A percentile compares a stretch with the other conserved stretches of the same genome.
These are phyloP conservation scores for Halocynthia aurantium DNA, from an alignment of 23 tunicate species.

Conservation along the genomic window DNA sequence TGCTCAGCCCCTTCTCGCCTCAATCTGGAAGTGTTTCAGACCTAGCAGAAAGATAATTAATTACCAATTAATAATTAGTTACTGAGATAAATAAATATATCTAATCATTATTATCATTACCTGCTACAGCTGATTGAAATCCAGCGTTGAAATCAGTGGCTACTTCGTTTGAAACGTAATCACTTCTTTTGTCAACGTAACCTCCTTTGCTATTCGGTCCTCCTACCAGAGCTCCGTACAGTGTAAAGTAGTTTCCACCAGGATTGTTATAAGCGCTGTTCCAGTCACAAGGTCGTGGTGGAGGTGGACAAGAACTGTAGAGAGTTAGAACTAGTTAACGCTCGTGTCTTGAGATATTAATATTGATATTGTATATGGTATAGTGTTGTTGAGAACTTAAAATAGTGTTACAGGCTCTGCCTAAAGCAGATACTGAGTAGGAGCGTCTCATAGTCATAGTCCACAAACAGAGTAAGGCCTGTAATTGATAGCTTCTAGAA, in stretches of 20 bases:
- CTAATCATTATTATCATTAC: slow-evolving; percentile 20
- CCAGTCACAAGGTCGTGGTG: slow-evolving; percentile 81
- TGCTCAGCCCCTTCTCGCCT: not conserved
- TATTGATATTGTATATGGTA: too few species aligned
- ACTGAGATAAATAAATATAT: not conserved
- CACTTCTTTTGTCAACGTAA: slow-evolving; percentile 53
- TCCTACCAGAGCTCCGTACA: slow-evolving; percentile 81
- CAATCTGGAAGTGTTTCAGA: slow-evolving; percentile 24
- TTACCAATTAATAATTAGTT: too few species aligned
- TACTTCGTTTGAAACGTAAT: slow-evolving; percentile 79
- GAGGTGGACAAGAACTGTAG: slow-evolving; percentile 67
- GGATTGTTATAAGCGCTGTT: slow-evolving; percentile 23
- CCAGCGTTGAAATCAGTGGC: slow-evolving; percentile 94
- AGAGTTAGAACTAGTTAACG: too few species aligned
- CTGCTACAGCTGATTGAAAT: slow-evolving; percentile 82
- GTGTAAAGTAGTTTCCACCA: slow-evolving; percentile 45
- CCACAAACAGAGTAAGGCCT: too few species aligned
- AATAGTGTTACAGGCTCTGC: too few species aligned
- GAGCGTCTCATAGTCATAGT: too few species aligned
- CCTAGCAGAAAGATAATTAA: not conserved
- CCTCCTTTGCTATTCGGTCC: slow-evolving; percentile 60
- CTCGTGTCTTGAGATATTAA: too few species aligned
- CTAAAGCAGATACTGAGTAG: too few species aligned
- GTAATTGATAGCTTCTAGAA: too few species aligned
- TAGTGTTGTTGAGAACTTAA: too few species aligned